Evolutionary conservation across 1,140 invertebrate genomes (phyloP), one percentile per base, ranked within the genome.

Genomic region (Drosophila dunni): DNA sequence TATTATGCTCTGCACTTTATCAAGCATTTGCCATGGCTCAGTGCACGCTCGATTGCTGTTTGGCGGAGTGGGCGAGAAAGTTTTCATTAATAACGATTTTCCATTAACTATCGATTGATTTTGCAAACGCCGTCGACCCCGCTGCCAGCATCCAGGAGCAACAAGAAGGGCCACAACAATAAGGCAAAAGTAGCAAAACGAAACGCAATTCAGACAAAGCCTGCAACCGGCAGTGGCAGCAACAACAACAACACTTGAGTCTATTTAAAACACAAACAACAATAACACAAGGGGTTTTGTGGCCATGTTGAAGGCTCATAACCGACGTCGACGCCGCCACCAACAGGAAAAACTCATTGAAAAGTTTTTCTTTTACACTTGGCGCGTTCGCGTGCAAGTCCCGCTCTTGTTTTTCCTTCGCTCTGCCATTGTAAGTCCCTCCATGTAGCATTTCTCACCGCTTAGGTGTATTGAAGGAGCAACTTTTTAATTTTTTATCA

Each of bases 11-110:
- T 70, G 83, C 83, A 89, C 79, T 88, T 88, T 88, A 88, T 88
- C 83, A 89, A 82, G 70, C 83, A 91, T 85, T 91, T 82, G 57
- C 65, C 63, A 78, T 69, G 84, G 84, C 84, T 80, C 77, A 66
- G 61, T 89, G 84, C 86, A 75, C 75, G 84, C 75, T 89, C 84
- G 79, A 89, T 89, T 80, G 84, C 74, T 56, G 78, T 10, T 10
- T 15, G 15, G 24, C 7, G 17, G 61, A 13, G 45, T 50, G 79
- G 70, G 64, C 44, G 64, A 44, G 77, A 83, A 91, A 91, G 51
- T 91, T 91, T 91, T 91, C 90, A 91, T 91, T 91, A 91, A 91
- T 91, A 91, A 91, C 90, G 90, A 91, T 91, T 91, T 91, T 91
- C 90, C 90, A 91, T 91, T 91, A 91, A 91, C 86, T 91, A 91